A percentile compares a stretch with the other conserved stretches of the same genome.
These are phyloP conservation scores for Oncorhynchus gorbuscha DNA, from an alignment of 2,113 vertebrate species.

Conservation along the genomic window DNA sequence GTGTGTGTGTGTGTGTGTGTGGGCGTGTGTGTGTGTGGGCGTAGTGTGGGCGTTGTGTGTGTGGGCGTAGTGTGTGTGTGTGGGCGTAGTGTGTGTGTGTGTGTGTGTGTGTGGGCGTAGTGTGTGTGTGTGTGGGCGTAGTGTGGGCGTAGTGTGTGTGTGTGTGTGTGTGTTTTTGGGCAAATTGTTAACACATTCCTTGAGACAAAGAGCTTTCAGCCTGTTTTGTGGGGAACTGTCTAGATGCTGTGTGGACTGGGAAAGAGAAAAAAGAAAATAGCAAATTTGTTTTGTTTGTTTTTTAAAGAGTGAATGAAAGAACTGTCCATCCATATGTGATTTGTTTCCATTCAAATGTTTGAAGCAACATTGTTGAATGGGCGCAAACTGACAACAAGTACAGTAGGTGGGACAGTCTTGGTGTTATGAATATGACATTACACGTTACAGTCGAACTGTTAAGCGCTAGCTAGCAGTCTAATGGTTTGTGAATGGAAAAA, in stretches of 20 bases:
- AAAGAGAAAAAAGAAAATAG: conserved; percentile 77
- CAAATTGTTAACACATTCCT: conserved; percentile 99
- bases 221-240: conserved; percentile 90
- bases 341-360: conserved; percentile 60
- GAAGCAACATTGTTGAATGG: conserved; percentile 53
- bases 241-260: conserved; percentile 86
- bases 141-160: conserved; percentile 37
- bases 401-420: conserved; percentile 82
- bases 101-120: conserved; percentile 36
- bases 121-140: conserved; percentile 51
- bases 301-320: conserved; percentile 50
- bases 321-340: conserved; percentile 51
- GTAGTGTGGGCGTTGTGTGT: no score
- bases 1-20: conserved; percentile 46
- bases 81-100: conserved; percentile 27
- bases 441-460: conserved; percentile 33
- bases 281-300: conserved; percentile 31
- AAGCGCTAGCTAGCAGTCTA: conserved; percentile 25
- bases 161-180: conserved; percentile 63
- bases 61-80: no score
- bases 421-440: conserved; percentile 81
- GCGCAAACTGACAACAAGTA: conserved; percentile 45
- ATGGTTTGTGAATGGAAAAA: conserved; percentile 55
- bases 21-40: conserved; percentile 42
- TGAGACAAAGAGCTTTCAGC: conserved; percentile 87